phyloP scores from a whole-genome alignment of 2,888 invertebrate genomes.

The Leptinotarsa juncta region DNA sequence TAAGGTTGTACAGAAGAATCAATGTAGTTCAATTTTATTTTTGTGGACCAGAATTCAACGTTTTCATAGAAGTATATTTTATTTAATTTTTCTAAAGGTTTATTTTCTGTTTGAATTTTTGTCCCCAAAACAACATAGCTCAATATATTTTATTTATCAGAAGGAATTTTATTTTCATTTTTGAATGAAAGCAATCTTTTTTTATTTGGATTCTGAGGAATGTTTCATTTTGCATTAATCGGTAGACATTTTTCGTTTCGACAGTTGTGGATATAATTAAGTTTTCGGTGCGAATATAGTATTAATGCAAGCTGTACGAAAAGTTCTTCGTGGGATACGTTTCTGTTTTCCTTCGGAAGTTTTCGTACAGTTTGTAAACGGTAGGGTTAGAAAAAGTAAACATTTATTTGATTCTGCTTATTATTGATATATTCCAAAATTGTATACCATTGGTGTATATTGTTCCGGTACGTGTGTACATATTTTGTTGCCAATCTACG shows the following conservation, averaged over 20 bases:
- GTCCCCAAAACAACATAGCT: slow-evolving; percentile 49
- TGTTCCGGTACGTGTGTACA: slow-evolving; percentile 44
- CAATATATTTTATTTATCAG: slow-evolving; percentile 48
- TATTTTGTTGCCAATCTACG: slow-evolving; percentile 49
- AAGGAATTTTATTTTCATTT: slow-evolving; percentile 44
- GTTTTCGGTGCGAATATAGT: slow-evolving; percentile 54
- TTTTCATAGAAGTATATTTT: slow-evolving; percentile 37
- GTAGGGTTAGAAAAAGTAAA: slow-evolving; percentile 43
- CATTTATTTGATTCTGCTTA: slow-evolving; percentile 45
- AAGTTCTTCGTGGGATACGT: slow-evolving; percentile 25
- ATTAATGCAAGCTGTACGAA: slow-evolving; percentile 37
- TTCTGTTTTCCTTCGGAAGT: background rate
- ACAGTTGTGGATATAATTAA: slow-evolving; percentile 34
- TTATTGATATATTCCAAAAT: slow-evolving; percentile 34
- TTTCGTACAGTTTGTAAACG: slow-evolving; percentile 14
- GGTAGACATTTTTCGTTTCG: slow-evolving; percentile 30
- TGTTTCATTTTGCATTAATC: slow-evolving; percentile 25
- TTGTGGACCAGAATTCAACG: slow-evolving; percentile 46
- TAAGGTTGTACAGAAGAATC: slow-evolving; percentile 55
- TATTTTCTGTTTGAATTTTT: slow-evolving; percentile 48
- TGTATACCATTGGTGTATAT: slow-evolving; percentile 45
- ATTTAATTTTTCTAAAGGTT: slow-evolving; percentile 45
- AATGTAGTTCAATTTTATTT: slow-evolving; percentile 50
- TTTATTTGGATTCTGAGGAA: slow-evolving; percentile 30
- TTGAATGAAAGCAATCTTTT: slow-evolving; percentile 33